Evolutionary conservation across 2,797 vertebrate species (phyloP).

Genomic region (Gallinago nigripennis): DNA sequence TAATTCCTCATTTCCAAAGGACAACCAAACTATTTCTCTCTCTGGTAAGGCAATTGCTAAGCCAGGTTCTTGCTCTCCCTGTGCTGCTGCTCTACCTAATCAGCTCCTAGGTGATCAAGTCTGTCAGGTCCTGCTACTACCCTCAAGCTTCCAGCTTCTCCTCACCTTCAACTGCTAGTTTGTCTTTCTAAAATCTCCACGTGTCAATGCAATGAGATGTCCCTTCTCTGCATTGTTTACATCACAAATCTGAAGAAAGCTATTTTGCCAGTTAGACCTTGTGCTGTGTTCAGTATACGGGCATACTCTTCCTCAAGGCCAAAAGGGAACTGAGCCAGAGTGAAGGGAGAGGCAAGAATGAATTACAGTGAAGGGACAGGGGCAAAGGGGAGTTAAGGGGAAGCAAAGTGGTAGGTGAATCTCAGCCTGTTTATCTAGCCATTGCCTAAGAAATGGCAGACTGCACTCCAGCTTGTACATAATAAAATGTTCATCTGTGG

Average conservation of each 20-base stretch:
- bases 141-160: background rate
- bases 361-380: background rate
- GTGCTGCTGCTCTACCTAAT: background rate
- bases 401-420: background rate
- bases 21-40: background rate
- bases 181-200: background rate
- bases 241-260: background rate
- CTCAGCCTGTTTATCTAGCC: background rate
- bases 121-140: background rate
- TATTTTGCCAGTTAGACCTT: background rate
- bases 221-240: background rate
- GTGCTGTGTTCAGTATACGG: background rate
- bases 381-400: background rate
- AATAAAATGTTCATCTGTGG: background rate
- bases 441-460: background rate
- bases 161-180: background rate
- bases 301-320: accelerated
- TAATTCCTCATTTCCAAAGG: background rate
- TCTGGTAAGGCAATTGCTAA: background rate
- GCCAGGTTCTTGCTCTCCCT: background rate
- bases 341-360: background rate
- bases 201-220: background rate
- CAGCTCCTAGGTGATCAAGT: background rate
- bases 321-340: background rate
- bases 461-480: background rate